phyloP scores from a whole-genome alignment of 2,113 vertebrate species.

The Tor tambroides region DNA sequence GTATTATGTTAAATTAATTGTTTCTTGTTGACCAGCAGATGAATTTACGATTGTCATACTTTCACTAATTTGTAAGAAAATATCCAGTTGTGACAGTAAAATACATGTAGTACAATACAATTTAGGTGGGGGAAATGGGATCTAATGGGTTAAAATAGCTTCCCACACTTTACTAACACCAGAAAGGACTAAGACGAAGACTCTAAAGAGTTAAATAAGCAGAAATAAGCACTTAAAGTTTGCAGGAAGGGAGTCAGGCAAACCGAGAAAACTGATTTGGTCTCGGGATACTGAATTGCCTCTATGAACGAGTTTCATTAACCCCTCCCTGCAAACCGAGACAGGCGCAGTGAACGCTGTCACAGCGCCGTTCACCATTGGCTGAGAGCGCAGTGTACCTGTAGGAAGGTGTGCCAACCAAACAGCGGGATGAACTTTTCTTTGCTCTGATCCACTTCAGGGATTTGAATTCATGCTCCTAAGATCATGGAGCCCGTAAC shows the following conservation, averaged over 20 bases:
- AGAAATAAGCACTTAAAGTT: neutral
- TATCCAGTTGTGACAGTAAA: no score
- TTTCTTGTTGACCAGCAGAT: no score
- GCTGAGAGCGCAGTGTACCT: slow-evolving; percentile 35
- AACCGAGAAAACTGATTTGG: neutral
- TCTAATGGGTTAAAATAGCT: neutral
- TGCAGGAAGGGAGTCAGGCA: neutral
- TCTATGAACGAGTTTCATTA: neutral
- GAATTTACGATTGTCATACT: no score
- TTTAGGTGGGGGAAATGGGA: no score
- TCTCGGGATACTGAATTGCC: neutral
- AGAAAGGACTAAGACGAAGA: neutral
- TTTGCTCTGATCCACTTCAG: neutral
- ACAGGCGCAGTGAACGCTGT: neutral
- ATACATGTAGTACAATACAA: no score
- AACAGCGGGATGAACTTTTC: slow-evolving; percentile 32
- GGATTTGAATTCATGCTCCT: slow-evolving; percentile 65
- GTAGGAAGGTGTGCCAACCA: slow-evolving; percentile 38
- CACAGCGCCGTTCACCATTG: slow-evolving; percentile 12
- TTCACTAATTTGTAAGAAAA: no score
- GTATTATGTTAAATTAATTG: no score
- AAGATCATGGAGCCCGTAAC: slow-evolving; percentile 84
- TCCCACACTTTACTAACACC: neutral
- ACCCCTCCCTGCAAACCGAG: slow-evolving; percentile 7
- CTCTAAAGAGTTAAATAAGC: neutral